Percentiles rank a stretch among this genome's conserved stretches.
These are phyloP conservation scores for Cololabis saira DNA, from an alignment of 2,113 vertebrate species.

Conservation along the genomic window DNA sequence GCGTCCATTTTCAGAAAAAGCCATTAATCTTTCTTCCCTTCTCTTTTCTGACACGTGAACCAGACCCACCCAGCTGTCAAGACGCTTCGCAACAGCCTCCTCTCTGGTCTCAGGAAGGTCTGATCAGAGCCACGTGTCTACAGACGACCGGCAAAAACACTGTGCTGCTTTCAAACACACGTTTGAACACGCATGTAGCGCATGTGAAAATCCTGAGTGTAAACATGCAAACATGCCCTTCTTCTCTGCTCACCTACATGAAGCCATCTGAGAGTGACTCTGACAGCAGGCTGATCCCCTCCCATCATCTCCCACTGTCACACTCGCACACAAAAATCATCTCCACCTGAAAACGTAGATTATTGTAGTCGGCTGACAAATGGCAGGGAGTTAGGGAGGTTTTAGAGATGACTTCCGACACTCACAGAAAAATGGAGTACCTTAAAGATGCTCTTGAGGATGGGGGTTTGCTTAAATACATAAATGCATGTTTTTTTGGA, in stretches of 20 bases:
- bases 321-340: constrained; percentile 16
- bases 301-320: not conserved
- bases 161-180: constrained; percentile 41
- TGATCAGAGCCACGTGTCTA: constrained; percentile 62
- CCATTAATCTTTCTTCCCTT: constrained; percentile 81
- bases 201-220: constrained; percentile 33
- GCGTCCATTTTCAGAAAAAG: constrained; percentile 60
- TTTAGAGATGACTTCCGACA: constrained; percentile 79
- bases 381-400: constrained; percentile 50
- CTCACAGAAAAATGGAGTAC: constrained; percentile 72
- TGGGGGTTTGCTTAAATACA: constrained; percentile 60
- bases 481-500: constrained; percentile 67
- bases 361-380: constrained; percentile 79
- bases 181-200: constrained; percentile 19
- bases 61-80: constrained; percentile 56
- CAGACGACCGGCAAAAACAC: constrained; percentile 31
- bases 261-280: constrained; percentile 71
- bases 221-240: constrained; percentile 19
- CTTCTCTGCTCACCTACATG: constrained; percentile 55
- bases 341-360: constrained; percentile 70
- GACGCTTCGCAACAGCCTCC: constrained; percentile 54
- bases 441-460: constrained; percentile 76
- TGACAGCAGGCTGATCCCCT: constrained; percentile 70
- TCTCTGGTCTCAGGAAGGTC: constrained; percentile 60
- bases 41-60: constrained; percentile 74